Conservation (phyloP, 2,113 vertebrate genomes). For the Callocephalon fimbriatum region DNA sequence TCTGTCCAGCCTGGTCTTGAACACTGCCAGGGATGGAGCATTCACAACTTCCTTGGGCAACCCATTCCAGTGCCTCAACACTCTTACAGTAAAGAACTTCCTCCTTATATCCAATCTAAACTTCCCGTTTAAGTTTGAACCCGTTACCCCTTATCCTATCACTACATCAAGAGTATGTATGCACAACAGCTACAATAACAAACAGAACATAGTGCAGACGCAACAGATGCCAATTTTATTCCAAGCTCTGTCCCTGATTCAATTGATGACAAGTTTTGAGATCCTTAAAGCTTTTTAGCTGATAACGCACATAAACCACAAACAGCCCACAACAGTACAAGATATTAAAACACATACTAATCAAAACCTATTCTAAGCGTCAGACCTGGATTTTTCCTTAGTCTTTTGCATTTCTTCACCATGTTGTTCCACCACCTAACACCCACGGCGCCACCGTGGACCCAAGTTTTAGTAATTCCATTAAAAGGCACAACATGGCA, state of each 20-base stretch:
- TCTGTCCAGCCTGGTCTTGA: too few relatives aligned
- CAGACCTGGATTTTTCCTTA: neutral
- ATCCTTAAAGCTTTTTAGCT: neutral
- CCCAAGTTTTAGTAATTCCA: accelerated
- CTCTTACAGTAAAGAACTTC: too few relatives aligned
- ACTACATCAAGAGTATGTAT: neutral
- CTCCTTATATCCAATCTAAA: too few relatives aligned
- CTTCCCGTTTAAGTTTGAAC: too few relatives aligned
- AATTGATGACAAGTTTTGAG: neutral
- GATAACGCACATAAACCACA: neutral
- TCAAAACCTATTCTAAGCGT: neutral
- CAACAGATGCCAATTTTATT: neutral
- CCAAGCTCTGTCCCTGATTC: neutral
- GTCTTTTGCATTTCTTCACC: neutral
- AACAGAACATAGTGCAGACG: neutral
- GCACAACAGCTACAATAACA: neutral
- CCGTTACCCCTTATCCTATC: too few relatives aligned
- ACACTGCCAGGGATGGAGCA: too few relatives aligned
- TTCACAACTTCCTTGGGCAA: too few relatives aligned
- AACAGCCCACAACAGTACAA: neutral
- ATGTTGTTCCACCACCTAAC: neutral
- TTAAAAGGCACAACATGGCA: neutral
- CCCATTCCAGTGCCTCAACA: too few relatives aligned
- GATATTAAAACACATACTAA: neutral
- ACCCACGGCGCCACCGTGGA: accelerated